phyloP scores from a whole-genome alignment of 2,888 invertebrate species.

The Calameuta idolon region DNA sequence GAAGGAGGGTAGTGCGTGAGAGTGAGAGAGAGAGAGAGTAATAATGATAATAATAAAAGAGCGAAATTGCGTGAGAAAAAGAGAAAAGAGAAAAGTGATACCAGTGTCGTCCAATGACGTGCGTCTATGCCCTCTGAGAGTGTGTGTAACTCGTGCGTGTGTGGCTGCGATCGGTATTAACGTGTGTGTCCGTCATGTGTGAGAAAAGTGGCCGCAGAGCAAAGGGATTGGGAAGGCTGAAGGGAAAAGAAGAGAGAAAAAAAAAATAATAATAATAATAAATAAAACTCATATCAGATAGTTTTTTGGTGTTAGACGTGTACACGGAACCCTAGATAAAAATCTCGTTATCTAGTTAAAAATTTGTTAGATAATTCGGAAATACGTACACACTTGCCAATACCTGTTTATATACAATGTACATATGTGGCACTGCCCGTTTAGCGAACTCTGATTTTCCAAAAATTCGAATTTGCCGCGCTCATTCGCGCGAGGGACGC shows the following conservation, averaged over 20 bases:
- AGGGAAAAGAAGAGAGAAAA: constrained; percentile 26
- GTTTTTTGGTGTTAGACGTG: constrained; percentile 67
- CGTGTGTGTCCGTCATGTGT: constrained; percentile 28
- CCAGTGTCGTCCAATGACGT: constrained; percentile 26
- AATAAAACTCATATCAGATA: constrained; percentile 66
- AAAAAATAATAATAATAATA: too few species aligned
- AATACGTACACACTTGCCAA: constrained; percentile 64
- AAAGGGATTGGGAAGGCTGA: neutral
- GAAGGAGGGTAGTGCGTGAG: neutral
- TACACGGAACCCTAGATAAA: constrained; percentile 52
- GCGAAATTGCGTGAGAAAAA: neutral
- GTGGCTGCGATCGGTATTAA: neutral
- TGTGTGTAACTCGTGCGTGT: constrained; percentile 7
- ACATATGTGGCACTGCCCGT: constrained; percentile 64
- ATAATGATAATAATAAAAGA: neutral
- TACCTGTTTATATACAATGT: constrained; percentile 64
- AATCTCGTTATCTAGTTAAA: constrained; percentile 67
- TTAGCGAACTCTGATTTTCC: constrained; percentile 32
- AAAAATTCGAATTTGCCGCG: constrained; percentile 26
- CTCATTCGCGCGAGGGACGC: neutral
- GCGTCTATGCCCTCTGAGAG: constrained; percentile 19
- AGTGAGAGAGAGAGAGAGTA: too few species aligned
- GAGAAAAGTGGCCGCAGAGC: constrained; percentile 6
- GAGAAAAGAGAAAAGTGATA: neutral
- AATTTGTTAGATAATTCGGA: constrained; percentile 46